Base-by-base conservation (phyloP, 1,140 invertebrate genomes). In the Brachionus paranguensis region DNA sequence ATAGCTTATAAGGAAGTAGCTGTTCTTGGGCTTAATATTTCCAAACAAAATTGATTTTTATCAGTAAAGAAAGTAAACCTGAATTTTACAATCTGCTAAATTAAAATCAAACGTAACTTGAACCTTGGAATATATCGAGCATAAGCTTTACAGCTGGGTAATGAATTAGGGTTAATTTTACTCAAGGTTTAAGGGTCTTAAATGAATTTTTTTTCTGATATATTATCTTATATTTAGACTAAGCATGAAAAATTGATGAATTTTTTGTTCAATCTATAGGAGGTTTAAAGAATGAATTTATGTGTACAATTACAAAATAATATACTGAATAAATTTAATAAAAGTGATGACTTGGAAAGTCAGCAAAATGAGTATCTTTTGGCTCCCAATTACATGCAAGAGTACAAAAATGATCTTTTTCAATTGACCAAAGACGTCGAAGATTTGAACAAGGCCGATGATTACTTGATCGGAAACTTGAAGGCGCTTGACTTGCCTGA, bases 361-460 rank as follows among this genome's bases (percentile, higher is more conserved):
- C 33, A 43, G 5, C 33, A 72, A 43, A 41, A 41, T n/a, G 68
- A 72, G 4, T 41, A 43, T n/a, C 33, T 43, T 10, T 17, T 43
- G 33, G 37, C 37, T 2, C 68, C 68, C 1, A 72, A 72, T 72
- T 72, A 72, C 37, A 17, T 72, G 68, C 29, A 41, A 43, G 68
- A 41, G 41, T 72, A 76, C 50, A 81, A 81, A 81, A 45, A 64
- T 68, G 50, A 33, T 5, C 33, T 81, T 6, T 81, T 64, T 45
- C 50, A 81, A 11, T 29, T 81, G 12, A 43, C 37, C 37, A 81
- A 81, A 27, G 78, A 81, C 37, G 43, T 43, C 33, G 78, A 81
- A 68, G 78, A 81, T 29, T 45, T 27, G 37, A 68, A 81, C 27
- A 81, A 81, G 64, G 12, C 33, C 8, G 78, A 81, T 68, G 64